Evolutionary conservation across 64 coral and sea anemone species (phyloP).

Genomic region (Exaiptasia diaphana): DNA sequence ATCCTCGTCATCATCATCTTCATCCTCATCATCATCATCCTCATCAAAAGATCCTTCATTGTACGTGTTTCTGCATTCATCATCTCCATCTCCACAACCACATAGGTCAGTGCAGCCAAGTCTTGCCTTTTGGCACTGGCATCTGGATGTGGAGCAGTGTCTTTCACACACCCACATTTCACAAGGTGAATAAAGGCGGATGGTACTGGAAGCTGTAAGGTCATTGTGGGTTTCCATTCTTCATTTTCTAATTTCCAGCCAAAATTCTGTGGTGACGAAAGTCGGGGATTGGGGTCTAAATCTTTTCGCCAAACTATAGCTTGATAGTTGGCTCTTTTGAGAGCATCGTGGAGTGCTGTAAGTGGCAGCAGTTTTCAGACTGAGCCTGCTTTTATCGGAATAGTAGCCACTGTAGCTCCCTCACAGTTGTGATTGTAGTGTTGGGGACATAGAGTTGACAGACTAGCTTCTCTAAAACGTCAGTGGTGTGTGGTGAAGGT

Average conservation of each 20-base stretch:
- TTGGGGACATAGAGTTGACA: background rate
- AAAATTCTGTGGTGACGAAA: background rate
- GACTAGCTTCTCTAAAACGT: background rate
- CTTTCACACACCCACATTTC: background rate
- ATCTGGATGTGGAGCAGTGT: conserved; percentile 18
- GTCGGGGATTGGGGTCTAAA: background rate
- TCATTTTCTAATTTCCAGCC: conserved; percentile 40
- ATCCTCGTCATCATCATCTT: no score
- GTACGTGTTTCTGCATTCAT: background rate
- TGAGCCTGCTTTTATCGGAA: conserved; percentile 33
- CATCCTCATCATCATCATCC: no score
- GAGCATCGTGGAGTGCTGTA: conserved; percentile 9
- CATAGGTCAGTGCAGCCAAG: conserved; percentile 8
- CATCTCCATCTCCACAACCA: background rate
- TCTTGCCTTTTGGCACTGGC: conserved; percentile 19
- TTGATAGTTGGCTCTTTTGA: conserved; percentile 28
- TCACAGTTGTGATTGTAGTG: background rate
- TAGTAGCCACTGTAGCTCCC: conserved; percentile 35
- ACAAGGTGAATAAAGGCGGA: conserved; percentile 22
- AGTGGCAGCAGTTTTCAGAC: conserved; percentile 27
- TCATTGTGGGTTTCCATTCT: conserved; percentile 35
- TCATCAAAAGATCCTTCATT: no score
- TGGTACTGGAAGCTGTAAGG: conserved; percentile 14
- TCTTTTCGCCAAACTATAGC: conserved; percentile 11
- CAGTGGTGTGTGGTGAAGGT: background rate